Evolutionary conservation across 2,797 vertebrate genomes (phyloP), one percentile per base, ranked within the genome.

Genomic region (Etheostoma perlongum): DNA sequence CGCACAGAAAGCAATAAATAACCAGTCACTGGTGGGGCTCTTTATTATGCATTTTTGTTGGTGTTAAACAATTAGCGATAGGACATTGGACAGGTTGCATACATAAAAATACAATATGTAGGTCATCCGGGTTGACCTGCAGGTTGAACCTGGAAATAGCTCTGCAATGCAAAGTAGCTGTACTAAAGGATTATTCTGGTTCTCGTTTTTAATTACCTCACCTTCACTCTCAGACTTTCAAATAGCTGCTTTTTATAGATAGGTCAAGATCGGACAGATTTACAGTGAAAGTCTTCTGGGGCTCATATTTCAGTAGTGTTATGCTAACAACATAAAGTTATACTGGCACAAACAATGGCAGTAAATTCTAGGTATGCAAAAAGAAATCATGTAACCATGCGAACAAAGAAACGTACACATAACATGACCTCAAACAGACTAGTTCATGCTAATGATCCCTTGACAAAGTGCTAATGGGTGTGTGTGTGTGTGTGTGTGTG

Each of bases 371-470:
- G 48, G 21, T 55, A 44, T 57, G 25, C 19, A 15, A 74, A 51
- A 74, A 57, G 19, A 53, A n/a, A 12, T n/a, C 2, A 4, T 67
- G 19, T 25, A 61, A 67, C 67, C 54, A 73, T 21, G 16, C 76
- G 65, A 61, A 70, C 67, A 40, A 67, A 81, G 46, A 62, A 72
- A 79, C 61, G 68, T 68, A 83, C 67, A 85, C 78, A 76, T 79
- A 73, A 73, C 81, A 79, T 84, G 76, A 80, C 79, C 86, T 89
- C 59, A 77, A 89, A 83, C 76, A 67, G 52, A 66, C 64, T 88
- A 67, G 88, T 82, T 74, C 60, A 53, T 73, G 53, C 68, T 90
- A 91, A 89, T 86, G 80, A 90, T 86, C 74, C 55, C 74, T 83
- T 85, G 79, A 85, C 78, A 82, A 85, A 81, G 81, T 83, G 72